Evolutionary conservation across 2,797 vertebrate genomes (phyloP).

Genomic region (Clarias platycephalus): DNA sequence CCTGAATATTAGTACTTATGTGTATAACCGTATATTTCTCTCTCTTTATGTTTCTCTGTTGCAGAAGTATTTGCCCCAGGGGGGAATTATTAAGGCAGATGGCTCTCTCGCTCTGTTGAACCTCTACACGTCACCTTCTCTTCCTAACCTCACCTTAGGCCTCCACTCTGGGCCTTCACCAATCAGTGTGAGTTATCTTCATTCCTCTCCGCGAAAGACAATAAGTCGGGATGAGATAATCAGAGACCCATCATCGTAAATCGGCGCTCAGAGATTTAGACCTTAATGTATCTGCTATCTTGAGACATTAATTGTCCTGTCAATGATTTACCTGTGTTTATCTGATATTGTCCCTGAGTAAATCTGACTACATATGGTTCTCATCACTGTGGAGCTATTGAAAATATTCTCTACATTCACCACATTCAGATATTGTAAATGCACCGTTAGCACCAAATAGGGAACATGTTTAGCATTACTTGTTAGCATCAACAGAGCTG

Average conservation of each 20-base stretch:
- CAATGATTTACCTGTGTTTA: not conserved
- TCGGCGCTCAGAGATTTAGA: not conserved
- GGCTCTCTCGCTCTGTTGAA: slow-evolving; percentile 81
- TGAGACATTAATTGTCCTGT: not conserved
- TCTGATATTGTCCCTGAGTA: not conserved
- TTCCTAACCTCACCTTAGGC: slow-evolving; percentile 85
- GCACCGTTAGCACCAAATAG: no score
- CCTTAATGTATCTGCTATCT: not conserved
- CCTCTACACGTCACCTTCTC: slow-evolving; percentile 84
- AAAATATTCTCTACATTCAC: not conserved
- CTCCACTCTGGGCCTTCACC: slow-evolving; percentile 77
- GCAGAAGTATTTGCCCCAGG: slow-evolving; percentile 79
- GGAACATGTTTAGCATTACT: not conserved
- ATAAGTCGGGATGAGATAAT: not conserved
- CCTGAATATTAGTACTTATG: not conserved
- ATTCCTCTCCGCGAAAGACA: not conserved
- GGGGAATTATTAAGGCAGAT: slow-evolving; percentile 77
- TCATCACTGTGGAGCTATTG: not conserved
- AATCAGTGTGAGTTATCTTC: slow-evolving; percentile 74
- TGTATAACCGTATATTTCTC: not conserved
- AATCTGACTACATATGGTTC: not conserved
- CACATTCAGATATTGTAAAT: not conserved
- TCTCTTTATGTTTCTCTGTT: slow-evolving; percentile 46
- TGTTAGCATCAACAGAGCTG: not conserved
- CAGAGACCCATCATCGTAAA: not conserved